Conservation (phyloP, 2,888 invertebrate species). For the Cephus runcator region DNA sequence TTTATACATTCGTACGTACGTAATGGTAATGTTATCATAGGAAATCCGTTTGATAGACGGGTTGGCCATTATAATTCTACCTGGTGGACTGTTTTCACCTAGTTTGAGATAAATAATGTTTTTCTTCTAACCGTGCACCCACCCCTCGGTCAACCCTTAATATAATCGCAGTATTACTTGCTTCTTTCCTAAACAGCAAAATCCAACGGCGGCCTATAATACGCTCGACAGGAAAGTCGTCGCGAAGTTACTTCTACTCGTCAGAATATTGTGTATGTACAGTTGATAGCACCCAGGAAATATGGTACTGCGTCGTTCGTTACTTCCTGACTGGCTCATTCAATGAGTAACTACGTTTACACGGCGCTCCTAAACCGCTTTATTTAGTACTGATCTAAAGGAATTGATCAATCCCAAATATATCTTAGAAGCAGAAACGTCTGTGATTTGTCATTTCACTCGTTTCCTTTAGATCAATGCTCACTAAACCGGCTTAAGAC, state of each 20-base stretch:
- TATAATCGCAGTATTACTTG: not conserved
- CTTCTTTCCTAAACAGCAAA: not conserved
- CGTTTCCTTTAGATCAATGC: too few relatives aligned
- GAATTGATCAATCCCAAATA: too few relatives aligned
- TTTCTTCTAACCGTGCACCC: not conserved
- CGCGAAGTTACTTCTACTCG: not conserved
- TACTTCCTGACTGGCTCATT: not conserved
- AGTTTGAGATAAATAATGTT: not conserved
- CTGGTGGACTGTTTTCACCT: not conserved
- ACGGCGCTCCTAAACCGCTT: too few relatives aligned
- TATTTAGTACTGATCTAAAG: too few relatives aligned
- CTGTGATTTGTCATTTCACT: too few relatives aligned
- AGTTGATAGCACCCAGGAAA: too few relatives aligned
- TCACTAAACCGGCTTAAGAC: too few relatives aligned
- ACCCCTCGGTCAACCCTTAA: not conserved
- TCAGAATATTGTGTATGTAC: too few relatives aligned
- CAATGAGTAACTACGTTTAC: not conserved
- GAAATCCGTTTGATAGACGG: conserved; percentile 30
- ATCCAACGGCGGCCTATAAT: not conserved
- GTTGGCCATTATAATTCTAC: not conserved
- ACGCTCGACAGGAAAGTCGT: not conserved
- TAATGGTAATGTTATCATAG: conserved; percentile 56
- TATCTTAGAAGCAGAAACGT: too few relatives aligned
- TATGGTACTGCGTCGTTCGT: too few relatives aligned
- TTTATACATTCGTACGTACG: conserved; percentile 65